phyloP scores from a whole-genome alignment of 1,140 invertebrate genomes.

The Carposina sasakii region DNA sequence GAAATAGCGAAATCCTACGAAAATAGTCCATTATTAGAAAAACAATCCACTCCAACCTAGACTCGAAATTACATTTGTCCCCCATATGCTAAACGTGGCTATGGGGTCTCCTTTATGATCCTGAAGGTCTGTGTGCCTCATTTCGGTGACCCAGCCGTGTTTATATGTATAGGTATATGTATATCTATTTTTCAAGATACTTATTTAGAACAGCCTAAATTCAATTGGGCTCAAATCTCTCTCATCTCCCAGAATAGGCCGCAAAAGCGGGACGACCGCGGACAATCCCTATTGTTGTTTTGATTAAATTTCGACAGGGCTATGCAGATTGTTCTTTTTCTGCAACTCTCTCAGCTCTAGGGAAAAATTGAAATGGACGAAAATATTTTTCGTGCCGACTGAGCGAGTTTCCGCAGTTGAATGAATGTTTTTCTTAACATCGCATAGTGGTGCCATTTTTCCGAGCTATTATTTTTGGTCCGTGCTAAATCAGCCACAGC shows the following conservation, averaged over 20 bases:
- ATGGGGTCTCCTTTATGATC: neutral
- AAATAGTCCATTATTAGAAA: too few species aligned
- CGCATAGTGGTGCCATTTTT: too few species aligned
- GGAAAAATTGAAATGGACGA: slow-evolving; percentile 20
- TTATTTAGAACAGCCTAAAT: neutral
- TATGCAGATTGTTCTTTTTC: slow-evolving; percentile 53
- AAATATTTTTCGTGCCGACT: slow-evolving; percentile 18
- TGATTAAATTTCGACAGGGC: slow-evolving; percentile 56
- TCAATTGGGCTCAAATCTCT: neutral
- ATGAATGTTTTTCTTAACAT: slow-evolving; percentile 17
- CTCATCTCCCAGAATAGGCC: slow-evolving; percentile 25
- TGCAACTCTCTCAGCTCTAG: slow-evolving; percentile 27
- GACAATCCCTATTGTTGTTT: slow-evolving; percentile 52
- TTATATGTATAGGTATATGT: neutral
- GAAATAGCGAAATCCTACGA: too few species aligned
- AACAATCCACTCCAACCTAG: too few species aligned
- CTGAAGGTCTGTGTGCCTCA: neutral
- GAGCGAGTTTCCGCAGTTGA: slow-evolving; percentile 18
- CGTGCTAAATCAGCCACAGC: too few species aligned
- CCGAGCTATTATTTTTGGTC: too few species aligned
- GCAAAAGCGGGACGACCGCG: slow-evolving; percentile 18
- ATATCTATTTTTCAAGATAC: neutral
- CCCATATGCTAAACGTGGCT: too few species aligned
- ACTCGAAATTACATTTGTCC: too few species aligned
- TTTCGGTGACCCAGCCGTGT: neutral